Conservation (phyloP, 2,888 invertebrate species). For the Pyrrhosoma nymphula region DNA sequence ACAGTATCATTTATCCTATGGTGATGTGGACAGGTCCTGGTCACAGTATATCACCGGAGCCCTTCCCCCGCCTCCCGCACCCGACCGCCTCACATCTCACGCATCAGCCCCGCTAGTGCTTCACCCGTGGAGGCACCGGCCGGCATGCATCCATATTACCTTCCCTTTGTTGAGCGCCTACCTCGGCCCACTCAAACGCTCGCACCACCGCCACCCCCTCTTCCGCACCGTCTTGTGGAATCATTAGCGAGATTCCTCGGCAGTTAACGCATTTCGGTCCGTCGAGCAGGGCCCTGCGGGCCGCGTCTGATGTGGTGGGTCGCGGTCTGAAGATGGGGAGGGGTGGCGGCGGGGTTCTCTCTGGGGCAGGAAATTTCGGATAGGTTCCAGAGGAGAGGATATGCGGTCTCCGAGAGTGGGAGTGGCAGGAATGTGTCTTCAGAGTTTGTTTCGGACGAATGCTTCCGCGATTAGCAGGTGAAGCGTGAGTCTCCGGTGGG, state of each 20-base stretch:
- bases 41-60: slow-evolving; percentile 40
- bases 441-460: neutral
- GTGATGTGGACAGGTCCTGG: neutral
- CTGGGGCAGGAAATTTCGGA: neutral
- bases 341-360: neutral
- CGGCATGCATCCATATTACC: neutral
- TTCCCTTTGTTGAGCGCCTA: neutral
- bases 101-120: no score
- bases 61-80: no score
- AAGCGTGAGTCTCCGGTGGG: neutral
- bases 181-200: neutral
- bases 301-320: neutral
- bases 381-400: neutral
- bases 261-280: slow-evolving; percentile 43
- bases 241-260: slow-evolving; percentile 59
- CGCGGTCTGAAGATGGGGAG: neutral
- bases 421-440: neutral
- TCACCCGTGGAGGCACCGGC: no score
- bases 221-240: slow-evolving; percentile 17
- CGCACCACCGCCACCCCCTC: neutral
- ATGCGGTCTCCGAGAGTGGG: neutral
- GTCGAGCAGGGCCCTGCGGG: neutral
- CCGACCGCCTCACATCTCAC: no score
- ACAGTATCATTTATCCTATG: no score
- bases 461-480: neutral